These are phyloP conservation scores for Spinus pinus DNA, from an alignment of 2,797 vertebrate genomes.

Conservation along the genomic window DNA sequence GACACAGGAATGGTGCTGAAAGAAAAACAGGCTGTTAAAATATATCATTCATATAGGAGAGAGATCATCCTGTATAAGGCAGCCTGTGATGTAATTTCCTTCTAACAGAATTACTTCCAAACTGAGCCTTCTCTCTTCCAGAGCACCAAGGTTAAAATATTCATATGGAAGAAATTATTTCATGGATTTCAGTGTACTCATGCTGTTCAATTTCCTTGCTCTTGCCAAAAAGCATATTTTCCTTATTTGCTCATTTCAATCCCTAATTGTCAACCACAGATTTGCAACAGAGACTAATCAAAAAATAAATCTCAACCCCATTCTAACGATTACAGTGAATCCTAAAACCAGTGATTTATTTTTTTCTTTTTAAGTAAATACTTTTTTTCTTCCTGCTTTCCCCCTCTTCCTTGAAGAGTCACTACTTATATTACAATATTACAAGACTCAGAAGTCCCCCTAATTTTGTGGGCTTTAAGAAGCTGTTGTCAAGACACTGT, in stretches of 20 bases:
- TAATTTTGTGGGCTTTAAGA: not conserved
- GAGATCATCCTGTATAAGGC: not conserved
- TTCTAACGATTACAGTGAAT: not conserved
- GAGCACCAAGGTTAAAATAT: not conserved
- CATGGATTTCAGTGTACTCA: not conserved
- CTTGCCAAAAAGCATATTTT: not conserved
- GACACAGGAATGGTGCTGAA: slow-evolving; percentile 93
- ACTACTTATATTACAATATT: not conserved
- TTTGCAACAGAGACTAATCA: not conserved
- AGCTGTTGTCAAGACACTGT: not conserved
- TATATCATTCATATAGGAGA: not conserved
- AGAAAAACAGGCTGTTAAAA: not conserved
- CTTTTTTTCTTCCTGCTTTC: not conserved
- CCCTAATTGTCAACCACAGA: not conserved
- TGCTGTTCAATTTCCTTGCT: not conserved
- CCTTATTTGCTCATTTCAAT: not conserved
- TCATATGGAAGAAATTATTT: not conserved
- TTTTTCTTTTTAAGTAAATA: not conserved
- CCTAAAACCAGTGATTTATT: not conserved
- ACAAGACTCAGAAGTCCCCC: not conserved
- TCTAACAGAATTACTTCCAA: not conserved
- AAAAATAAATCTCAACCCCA: not conserved
- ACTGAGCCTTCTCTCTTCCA: not conserved
- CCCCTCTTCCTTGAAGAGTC: not conserved
- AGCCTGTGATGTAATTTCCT: not conserved